These are phyloP conservation scores for Dioctria rufipes DNA, from an alignment of 2,888 invertebrate species.

Conservation along the genomic window DNA sequence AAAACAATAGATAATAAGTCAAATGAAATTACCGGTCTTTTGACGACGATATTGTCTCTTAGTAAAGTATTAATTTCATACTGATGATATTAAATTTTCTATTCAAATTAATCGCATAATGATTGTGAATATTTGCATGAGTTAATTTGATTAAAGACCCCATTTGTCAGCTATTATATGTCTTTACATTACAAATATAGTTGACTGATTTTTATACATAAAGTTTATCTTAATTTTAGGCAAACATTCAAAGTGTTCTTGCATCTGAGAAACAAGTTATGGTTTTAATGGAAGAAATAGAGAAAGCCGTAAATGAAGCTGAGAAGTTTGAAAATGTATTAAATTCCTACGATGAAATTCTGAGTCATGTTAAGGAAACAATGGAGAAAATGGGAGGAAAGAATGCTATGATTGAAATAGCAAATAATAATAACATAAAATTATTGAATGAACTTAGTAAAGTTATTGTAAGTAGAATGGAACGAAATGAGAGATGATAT, in stretches of 20 bases:
- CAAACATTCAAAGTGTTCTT: constrained; percentile 92
- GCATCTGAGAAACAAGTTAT: constrained; percentile 89
- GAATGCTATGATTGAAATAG: constrained; percentile 88
- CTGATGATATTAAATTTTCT: too few relatives aligned
- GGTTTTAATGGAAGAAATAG: constrained; percentile 83
- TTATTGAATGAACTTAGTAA: constrained; percentile 84
- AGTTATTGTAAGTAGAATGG: constrained; percentile 77
- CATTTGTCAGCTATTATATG: background rate
- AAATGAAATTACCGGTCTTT: too few relatives aligned
- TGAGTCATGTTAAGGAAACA: constrained; percentile 87
- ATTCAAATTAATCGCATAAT: too few relatives aligned
- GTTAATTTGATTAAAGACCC: too few relatives aligned
- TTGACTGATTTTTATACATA: background rate
- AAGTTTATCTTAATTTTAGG: constrained; percentile 67
- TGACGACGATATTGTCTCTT: too few relatives aligned
- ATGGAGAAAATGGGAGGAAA: constrained; percentile 94
- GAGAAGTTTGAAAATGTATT: constrained; percentile 81
- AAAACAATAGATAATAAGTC: too few relatives aligned
- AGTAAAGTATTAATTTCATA: too few relatives aligned
- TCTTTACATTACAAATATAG: background rate
- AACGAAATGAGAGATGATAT: too few relatives aligned
- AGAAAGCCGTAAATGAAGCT: constrained; percentile 83
- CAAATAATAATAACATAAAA: constrained; percentile 87
- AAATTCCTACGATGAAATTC: constrained; percentile 84
- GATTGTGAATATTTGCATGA: too few relatives aligned